Base-by-base conservation (phyloP, 2,888 invertebrate genomes). In the Erebia aethiops region DNA sequence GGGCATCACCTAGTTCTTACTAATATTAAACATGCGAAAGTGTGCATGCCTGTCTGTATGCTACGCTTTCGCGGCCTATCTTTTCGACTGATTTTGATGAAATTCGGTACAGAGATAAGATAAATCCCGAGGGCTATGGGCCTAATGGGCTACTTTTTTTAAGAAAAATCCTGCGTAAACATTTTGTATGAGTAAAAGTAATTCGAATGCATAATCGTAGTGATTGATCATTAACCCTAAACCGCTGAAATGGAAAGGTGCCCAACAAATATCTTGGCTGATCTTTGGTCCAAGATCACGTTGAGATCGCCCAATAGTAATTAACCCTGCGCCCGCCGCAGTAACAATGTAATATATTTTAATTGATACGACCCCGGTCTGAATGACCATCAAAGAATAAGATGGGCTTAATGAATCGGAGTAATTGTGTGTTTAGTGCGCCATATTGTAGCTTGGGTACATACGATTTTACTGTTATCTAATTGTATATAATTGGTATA, bases 301-400 rank as follows among this genome's bases (percentile, higher is more conserved):
- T 80, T 75, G 75, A 84, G 85, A 87, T 85, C 81, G 87, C 80
- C 88, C 90, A 88, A 90, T 89, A 90, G 84, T 84, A 89, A 91
- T 92, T 91, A 92, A 92, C 91, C 90, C 89, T 84, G 80, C 77
- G 80, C 80, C 78, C 79, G 81, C 79, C 84, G 80, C 82, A 81
- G 87, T 87, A 87, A 88, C 91, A 91, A 89, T 91, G 90, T 90
- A 90, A 91, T 92, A 89, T 88, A 87, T 86, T 87, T 89, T 91
- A 90, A 92, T 91, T 91, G 89, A 87, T 83, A 87, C 86, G 91
- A 89, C 91, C 91, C 89, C 89, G 86, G 82, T 82, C 79, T 18
- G 84, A 80, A 79, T 77, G 78, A 74, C 81, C 84, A 67, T 67
- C 67, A 84, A 85, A 85, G 87, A 83, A 82, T 79, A 81, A 81